A percentile compares a stretch with the other conserved stretches of the same genome.
phyloP scores from a whole-genome alignment of 2,888 invertebrate species.

The Sycophila texana region DNA sequence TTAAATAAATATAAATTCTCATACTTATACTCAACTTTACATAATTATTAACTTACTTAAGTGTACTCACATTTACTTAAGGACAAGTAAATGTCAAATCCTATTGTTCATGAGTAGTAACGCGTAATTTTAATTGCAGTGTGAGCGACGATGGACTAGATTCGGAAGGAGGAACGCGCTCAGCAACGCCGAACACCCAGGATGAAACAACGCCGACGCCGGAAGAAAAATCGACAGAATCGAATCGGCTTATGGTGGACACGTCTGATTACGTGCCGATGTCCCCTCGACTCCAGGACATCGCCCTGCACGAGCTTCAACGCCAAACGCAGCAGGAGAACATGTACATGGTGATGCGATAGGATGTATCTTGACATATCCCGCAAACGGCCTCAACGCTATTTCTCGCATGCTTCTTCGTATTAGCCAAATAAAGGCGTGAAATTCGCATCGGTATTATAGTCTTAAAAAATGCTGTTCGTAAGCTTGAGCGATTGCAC shows the following conservation, averaged over 20 bases:
- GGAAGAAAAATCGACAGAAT: conserved; percentile 60
- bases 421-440: conserved; percentile 5
- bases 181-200: conserved; percentile 65
- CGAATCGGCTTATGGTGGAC: conserved; percentile 58
- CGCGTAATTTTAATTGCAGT: conserved; percentile 48
- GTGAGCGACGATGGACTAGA: conserved; percentile 67
- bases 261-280: conserved; percentile 71
- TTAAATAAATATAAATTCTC: too few relatives aligned
- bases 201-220: conserved; percentile 65
- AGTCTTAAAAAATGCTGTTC: conserved; percentile 13
- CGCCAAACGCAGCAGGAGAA: conserved; percentile 64
- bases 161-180: conserved; percentile 68
- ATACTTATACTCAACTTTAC: not conserved
- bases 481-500: conserved; percentile 35
- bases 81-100: not conserved
- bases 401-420: conserved; percentile 8
- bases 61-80: too few relatives aligned
- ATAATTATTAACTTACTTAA: not conserved
- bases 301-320: conserved; percentile 61
- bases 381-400: conserved; percentile 2
- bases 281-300: conserved; percentile 70
- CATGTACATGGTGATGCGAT: conserved; percentile 72
- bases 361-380: conserved; percentile 25
- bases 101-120: not conserved
- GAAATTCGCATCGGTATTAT: conserved; percentile 16